Base-by-base conservation (phyloP, 2,888 invertebrate genomes). In the Philhelius pedissequus region DNA sequence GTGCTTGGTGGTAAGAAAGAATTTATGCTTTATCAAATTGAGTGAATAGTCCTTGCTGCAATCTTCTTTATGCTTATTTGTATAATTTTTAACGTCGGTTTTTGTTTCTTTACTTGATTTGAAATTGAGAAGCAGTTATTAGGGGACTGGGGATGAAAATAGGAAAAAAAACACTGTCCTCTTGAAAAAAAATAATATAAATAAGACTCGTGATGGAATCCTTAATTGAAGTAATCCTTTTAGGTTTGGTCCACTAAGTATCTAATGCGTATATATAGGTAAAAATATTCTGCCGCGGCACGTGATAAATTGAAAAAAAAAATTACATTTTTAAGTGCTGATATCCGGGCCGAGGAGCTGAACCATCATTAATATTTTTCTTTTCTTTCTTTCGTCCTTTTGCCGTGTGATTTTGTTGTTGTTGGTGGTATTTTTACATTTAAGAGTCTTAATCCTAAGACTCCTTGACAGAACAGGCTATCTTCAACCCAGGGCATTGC, bases 141-240 rank as follows among this genome's bases (percentile, higher is more conserved):
- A 35, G 11, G 3, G 15, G 40, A 11, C 9, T n/a, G 18, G 20
- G 27, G 56, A 48, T 13, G 25, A 38, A 18, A 52, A 43, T 25
- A 60, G n/a, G 40, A 20, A 30, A 30, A 56, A 18, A 43, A 30
- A 48, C 40, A 48, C 15, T 40, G 80, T 71, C 84, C 69, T 50
- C 71, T 76, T 75, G 52, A 75, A 68, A 75, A 71, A 79, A 66
- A 71, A 71, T 9, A 66, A 71, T 69, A 84, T 84, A 84, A 84
- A 79, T 76, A 84, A 76, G 80, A 84, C 52, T 76, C 79, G 64
- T 75, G n/a, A n/a, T n/a, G 75, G 70, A 80, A 71, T 80, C 79
- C 80, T 75, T 84, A 84, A 84, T 80, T 84, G 84, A 84, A 80
- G 84, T 84, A 84, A 84, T 84, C 84, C 84, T 84, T 84, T 84